These are phyloP conservation scores for Drosophila tristis DNA, from an alignment of 1,140 invertebrate species.

Conservation along the genomic window DNA sequence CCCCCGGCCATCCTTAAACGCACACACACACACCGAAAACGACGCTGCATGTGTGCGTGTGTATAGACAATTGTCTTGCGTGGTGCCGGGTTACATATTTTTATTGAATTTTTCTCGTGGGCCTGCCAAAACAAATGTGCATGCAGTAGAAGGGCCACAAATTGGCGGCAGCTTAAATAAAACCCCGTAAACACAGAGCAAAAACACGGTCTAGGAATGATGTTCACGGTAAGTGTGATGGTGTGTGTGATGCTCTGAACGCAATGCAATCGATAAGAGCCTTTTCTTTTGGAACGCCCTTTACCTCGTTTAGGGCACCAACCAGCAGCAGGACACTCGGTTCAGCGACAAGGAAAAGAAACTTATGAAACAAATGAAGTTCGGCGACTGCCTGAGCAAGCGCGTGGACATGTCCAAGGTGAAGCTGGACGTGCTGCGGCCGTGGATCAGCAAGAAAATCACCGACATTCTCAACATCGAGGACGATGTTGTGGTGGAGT, in stretches of 20 bases:
- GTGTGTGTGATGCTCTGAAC: conserved; percentile 26
- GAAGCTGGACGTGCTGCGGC: conserved; percentile 98
- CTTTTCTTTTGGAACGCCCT: neutral
- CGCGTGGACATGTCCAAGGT: conserved; percentile 99
- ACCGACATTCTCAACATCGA: conserved; percentile 98
- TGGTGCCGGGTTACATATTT: conserved; percentile 81
- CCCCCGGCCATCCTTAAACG: conserved; percentile 35
- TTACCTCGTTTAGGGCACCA: conserved; percentile 92
- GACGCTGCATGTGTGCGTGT: conserved; percentile 55
- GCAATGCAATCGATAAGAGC: conserved; percentile 43
- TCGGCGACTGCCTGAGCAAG: conserved; percentile 95
- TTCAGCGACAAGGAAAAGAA: conserved; percentile 99
- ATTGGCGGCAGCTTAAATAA: conserved; percentile 44
- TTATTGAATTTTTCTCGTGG: conserved; percentile 64
- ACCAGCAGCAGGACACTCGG: conserved; percentile 98
- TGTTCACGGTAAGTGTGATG: conserved; percentile 78
- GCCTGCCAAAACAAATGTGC: conserved; percentile 49
- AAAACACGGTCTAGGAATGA: conserved; percentile 56
- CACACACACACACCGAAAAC: conserved; percentile 43
- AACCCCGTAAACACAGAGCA: conserved; percentile 46
- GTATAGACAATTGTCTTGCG: conserved; percentile 76
- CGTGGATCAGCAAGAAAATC: conserved; percentile 99
- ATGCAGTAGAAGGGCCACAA: conserved; percentile 42
- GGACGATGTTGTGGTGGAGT: conserved; percentile 99
- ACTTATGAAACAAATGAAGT: conserved; percentile 99